Conservation (phyloP, 1,140 invertebrate genomes). For the Augochlora pura region DNA sequence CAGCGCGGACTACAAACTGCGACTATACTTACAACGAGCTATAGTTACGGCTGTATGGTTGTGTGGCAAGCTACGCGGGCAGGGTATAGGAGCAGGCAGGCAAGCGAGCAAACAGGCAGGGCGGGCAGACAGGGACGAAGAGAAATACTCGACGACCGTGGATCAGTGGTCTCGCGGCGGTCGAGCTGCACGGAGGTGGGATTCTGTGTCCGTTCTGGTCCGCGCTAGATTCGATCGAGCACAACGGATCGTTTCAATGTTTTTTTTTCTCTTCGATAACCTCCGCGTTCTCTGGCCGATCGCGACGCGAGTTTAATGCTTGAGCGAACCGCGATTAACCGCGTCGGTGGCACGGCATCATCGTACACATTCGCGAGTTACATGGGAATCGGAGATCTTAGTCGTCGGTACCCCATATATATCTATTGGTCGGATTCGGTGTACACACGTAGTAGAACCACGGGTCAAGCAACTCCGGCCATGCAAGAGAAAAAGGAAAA, state of each 20-base stretch:
- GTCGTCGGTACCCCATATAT: not conserved
- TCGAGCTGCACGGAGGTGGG: not conserved
- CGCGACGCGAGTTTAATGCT: no score
- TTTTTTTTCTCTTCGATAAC: not conserved
- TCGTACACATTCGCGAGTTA: not conserved
- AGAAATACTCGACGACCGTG: constrained; percentile 3
- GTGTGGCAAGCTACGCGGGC: no score
- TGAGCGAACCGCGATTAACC: not conserved
- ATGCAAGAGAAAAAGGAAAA: constrained; percentile 1
- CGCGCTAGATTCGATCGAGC: not conserved
- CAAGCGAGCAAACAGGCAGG: not conserved
- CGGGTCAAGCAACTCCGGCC: not conserved
- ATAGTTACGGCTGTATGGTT: no score
- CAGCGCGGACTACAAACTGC: no score
- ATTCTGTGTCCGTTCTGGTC: not conserved
- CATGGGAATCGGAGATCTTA: not conserved
- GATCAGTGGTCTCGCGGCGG: constrained; percentile 18
- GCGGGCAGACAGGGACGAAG: not conserved
- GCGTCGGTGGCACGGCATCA: no score
- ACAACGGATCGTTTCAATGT: not conserved
- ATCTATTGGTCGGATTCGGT: not conserved
- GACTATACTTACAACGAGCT: no score
- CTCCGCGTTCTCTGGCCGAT: not conserved
- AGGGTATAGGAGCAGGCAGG: not conserved
- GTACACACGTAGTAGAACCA: not conserved